Evolutionary conservation across 64 coral and sea anemone species (phyloP).

Genomic region (Exaiptasia diaphana): DNA sequence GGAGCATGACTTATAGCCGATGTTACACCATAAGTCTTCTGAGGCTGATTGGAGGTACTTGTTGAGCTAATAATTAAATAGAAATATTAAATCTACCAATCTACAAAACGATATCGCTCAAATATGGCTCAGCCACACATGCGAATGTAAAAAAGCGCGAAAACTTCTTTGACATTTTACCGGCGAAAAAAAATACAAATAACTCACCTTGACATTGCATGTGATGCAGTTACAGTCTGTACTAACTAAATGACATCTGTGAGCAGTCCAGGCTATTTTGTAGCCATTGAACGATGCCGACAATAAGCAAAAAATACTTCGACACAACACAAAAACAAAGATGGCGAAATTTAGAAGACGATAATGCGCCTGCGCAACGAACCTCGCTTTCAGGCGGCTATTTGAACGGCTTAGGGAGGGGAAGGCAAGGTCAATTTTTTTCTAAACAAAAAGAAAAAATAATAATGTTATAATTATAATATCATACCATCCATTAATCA

Average conservation of each 20-base stretch:
- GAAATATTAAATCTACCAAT: not conserved
- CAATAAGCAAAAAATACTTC: too few species aligned
- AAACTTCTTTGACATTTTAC: not conserved
- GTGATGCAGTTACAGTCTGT: not conserved
- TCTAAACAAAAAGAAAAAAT: too few species aligned
- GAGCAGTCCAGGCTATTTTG: not conserved
- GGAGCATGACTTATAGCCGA: slow-evolving; percentile 78
- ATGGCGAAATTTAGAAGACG: slow-evolving; percentile 25
- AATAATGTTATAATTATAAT: too few species aligned
- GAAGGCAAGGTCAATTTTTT: too few species aligned
- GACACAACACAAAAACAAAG: slow-evolving; percentile 30
- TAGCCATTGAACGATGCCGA: not conserved
- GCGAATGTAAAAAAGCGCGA: not conserved
- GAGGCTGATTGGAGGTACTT: slow-evolving; percentile 39
- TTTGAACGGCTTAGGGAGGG: too few species aligned
- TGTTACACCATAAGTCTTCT: slow-evolving; percentile 79
- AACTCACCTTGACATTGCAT: slow-evolving; percentile 81
- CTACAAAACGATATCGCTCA: not conserved
- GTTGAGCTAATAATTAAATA: slow-evolving; percentile 35
- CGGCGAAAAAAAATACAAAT: not conserved
- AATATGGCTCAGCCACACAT: not conserved
- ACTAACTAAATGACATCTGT: not conserved
- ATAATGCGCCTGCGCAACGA: not conserved
- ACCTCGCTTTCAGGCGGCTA: too few species aligned
- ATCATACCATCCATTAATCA: too few species aligned